phyloP scores from a whole-genome alignment of 1,140 invertebrate species.

The Cydia amplana region DNA sequence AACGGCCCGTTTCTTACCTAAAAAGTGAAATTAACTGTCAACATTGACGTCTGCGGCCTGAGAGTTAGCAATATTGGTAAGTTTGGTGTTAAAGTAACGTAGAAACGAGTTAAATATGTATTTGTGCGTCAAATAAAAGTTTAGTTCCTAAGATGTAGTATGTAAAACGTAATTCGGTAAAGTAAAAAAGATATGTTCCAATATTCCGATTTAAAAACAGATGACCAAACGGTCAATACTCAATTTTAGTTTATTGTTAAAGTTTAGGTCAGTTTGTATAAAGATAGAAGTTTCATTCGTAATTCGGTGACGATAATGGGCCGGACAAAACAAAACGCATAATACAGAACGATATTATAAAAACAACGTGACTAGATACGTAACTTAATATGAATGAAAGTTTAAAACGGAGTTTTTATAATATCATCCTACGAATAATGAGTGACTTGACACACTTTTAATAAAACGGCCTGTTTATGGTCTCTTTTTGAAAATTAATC shows the following conservation, averaged over 20 bases:
- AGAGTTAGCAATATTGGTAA: conserved; percentile 17
- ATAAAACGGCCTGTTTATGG: neutral
- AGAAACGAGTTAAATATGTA: neutral
- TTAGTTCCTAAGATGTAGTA: no score
- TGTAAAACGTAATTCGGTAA: no score
- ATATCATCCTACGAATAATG: neutral
- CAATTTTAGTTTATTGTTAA: no score
- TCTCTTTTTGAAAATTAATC: neutral
- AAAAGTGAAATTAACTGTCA: conserved; percentile 60
- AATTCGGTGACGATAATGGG: neutral
- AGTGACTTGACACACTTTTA: neutral
- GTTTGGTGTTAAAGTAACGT: conserved; percentile 13
- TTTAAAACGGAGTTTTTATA: neutral
- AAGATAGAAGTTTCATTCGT: no score
- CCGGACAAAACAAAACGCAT: neutral
- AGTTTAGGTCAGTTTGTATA: no score
- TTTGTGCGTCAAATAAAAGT: no score
- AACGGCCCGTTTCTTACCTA: conserved; percentile 59
- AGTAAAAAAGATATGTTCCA: no score
- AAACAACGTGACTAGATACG: neutral
- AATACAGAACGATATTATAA: neutral
- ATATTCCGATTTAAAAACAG: neutral
- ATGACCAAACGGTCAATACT: neutral
- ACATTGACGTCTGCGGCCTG: conserved; percentile 24
- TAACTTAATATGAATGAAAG: neutral